Conservation (phyloP, 2,888 invertebrate genomes). For the Augiades crinisus region DNA sequence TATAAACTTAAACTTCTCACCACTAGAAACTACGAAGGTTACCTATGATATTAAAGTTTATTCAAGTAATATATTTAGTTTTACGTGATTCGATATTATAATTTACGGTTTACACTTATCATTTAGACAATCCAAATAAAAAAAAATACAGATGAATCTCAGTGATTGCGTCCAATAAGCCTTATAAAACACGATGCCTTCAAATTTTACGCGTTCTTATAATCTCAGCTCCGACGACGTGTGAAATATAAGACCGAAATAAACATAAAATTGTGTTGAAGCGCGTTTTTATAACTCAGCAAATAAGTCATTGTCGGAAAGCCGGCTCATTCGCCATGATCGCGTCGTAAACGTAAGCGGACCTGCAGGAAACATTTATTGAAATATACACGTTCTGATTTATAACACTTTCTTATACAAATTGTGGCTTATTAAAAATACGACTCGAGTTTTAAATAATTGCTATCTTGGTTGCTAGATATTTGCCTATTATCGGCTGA, state of each 20-base stretch:
- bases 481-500: no score
- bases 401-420: not conserved
- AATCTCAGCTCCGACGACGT: conserved; percentile 57
- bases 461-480: not conserved
- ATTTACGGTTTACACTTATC: no score
- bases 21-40: no score
- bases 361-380: conserved; percentile 48
- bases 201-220: conserved; percentile 59
- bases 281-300: conserved; percentile 59
- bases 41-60: no score
- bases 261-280: conserved; percentile 56
- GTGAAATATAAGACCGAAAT: conserved; percentile 62
- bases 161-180: no score
- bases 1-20: no score
- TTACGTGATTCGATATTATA: no score
- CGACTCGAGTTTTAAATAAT: not conserved
- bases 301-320: conserved; percentile 64
- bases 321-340: conserved; percentile 50
- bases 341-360: conserved; percentile 51
- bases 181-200: conserved; percentile 16
- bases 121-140: no score
- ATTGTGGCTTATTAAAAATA: no score
- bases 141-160: no score
- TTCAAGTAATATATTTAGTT: no score
- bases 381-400: conserved; percentile 37